phyloP scores from a whole-genome alignment of 2,888 invertebrate species.

The Caprella mutica region DNA sequence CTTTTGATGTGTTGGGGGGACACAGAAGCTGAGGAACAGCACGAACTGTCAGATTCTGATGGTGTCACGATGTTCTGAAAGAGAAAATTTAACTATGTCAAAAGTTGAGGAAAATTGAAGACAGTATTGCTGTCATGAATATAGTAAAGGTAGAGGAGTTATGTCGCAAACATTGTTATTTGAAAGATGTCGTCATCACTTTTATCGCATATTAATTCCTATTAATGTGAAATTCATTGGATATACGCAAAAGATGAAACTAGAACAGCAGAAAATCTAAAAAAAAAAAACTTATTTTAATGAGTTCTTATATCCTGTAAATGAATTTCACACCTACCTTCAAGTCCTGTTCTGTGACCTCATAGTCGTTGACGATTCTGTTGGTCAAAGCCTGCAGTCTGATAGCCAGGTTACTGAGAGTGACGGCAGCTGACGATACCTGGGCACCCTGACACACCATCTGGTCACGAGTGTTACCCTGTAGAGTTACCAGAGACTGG shows the following conservation, averaged over 20 bases:
- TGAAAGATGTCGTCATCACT: too few species aligned
- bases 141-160: too few species aligned
- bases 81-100: constrained; percentile 5
- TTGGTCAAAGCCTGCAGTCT: constrained; percentile 52
- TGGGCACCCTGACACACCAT: constrained; percentile 57
- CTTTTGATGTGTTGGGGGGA: constrained; percentile 31
- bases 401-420: constrained; percentile 55
- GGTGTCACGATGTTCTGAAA: constrained; percentile 34
- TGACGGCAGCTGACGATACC: constrained; percentile 54
- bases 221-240: too few species aligned
- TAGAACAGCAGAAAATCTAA: too few species aligned
- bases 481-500: constrained; percentile 52
- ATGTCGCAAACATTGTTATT: too few species aligned
- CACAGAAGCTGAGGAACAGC: constrained; percentile 27
- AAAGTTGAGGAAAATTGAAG: too few species aligned
- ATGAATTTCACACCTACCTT: too few species aligned
- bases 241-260: too few species aligned
- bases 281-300: too few species aligned
- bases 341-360: constrained; percentile 27
- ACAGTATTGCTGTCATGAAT: too few species aligned
- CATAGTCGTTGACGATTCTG: constrained; percentile 28
- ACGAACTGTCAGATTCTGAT: constrained; percentile 30
- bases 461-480: constrained; percentile 52
- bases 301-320: too few species aligned
- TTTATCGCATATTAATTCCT: too few species aligned